Evolutionary conservation across 23 tunicate genomes (phyloP), one percentile per base, ranked within the genome.

Genomic region (Clavelina lepadiformis): DNA sequence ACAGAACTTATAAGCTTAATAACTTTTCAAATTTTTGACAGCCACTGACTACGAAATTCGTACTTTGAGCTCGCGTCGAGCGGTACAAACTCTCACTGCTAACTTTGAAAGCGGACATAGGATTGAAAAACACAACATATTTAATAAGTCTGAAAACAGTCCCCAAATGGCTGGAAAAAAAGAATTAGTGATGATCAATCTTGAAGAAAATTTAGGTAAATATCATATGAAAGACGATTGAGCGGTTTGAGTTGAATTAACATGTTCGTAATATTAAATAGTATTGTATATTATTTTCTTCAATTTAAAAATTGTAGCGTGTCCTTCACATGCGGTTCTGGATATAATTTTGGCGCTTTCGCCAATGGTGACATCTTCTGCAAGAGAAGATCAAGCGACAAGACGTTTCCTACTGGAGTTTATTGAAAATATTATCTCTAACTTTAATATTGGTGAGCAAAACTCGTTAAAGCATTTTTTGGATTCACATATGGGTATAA

Each of bases 261-360:
- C n/a, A n/a, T n/a, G n/a, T n/a, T n/a, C n/a, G n/a, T n/a, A n/a
- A n/a, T n/a, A n/a, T n/a, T n/a, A n/a, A n/a, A n/a, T n/a, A n/a
- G n/a, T n/a, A n/a, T n/a, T n/a, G n/a, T n/a, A n/a, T n/a, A n/a
- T n/a, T n/a, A n/a, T n/a, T n/a, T n/a, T n/a, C n/a, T n/a, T n/a
- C n/a, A n/a, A n/a, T n/a, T n/a, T n/a, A n/a, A n/a, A n/a, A n/a
- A n/a, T n/a, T n/a, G 7, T 61, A 78, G 95, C 32, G 13, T 86
- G 95, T 58, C 95, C 95, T 5, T 56, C 74, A 5, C 85, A 86
- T 65, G 95, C 79, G 1, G 77, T 81, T 2, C 54, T 86, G 5
- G 85, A 77, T 35, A 37, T 86, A 29, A 78, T 78, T 4, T 63
- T 86, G 3, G 70, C 65, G 13, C 63, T 78, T 2, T 85, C 95